Evolutionary conservation across 2,888 invertebrate genomes (phyloP).

Genomic region (Spodoptera picta): DNA sequence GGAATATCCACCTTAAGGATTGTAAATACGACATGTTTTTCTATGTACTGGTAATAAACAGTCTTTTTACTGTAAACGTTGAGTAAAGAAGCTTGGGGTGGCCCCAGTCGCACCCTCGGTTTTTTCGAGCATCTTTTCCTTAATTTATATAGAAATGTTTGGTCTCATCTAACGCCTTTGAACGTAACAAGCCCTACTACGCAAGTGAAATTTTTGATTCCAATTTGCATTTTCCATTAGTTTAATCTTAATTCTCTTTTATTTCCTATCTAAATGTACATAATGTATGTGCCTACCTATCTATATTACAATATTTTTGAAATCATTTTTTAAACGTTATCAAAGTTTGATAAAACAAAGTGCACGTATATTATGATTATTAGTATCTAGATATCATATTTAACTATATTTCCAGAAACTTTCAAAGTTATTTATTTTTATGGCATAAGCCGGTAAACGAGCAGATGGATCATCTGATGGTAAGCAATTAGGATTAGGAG

Average conservation of each 20-base stretch:
- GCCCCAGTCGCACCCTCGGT: constrained; percentile 76
- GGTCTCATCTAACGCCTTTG: constrained; percentile 81
- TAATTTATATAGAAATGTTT: constrained; percentile 88
- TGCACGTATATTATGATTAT: no score
- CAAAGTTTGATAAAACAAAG: no score
- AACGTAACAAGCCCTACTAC: constrained; percentile 73
- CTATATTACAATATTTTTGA: no score
- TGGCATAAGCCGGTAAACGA: no score
- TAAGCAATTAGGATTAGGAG: no score
- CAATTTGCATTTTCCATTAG: constrained; percentile 62
- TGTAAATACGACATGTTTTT: constrained; percentile 68
- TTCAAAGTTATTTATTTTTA: no score
- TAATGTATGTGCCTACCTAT: no score
- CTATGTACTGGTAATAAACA: constrained; percentile 58
- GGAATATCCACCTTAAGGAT: constrained; percentile 65
- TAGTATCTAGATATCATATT: no score
- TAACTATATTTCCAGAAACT: no score
- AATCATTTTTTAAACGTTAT: no score
- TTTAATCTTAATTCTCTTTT: constrained; percentile 23
- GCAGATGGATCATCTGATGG: no score
- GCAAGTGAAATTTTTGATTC: constrained; percentile 68
- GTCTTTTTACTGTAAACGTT: constrained; percentile 84
- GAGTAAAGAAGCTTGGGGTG: constrained; percentile 85
- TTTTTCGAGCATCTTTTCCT: constrained; percentile 85
- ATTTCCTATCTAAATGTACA: constrained; percentile 1